Base-by-base conservation (phyloP, 1,140 invertebrate species). In the Drosophila ironensis region DNA sequence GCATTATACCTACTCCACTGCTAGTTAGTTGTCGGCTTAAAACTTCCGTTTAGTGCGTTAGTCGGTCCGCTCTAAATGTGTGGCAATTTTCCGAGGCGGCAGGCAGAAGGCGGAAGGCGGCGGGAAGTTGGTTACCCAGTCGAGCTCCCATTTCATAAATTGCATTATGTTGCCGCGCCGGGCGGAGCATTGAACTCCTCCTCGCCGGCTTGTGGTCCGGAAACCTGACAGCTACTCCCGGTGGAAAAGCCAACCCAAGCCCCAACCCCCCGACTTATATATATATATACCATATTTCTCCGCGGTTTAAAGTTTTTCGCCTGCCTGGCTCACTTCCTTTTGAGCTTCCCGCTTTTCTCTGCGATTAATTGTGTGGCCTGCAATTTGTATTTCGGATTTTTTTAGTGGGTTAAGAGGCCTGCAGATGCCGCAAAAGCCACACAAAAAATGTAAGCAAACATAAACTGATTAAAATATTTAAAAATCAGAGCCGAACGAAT, bases 121-220 rank as follows among this genome's bases (percentile, higher is more conserved):
- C 24, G 28, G 28, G 9, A 19, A 30, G 42, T 50, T 35, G 46
- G 28, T 27, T 35, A n/a, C 9, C 11, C 27, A 35, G 20, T 44
- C 20, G 51, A 56, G 68, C 25, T 57, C 54, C 52, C 74, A 60
- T 80, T 80, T 74, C 75, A 80, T 74, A 81, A 80, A 80, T 80
- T 80, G 75, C 75, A 80, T 80, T 78, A 74, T 51, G 48, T 46
- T 50, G 60, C 60, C 37, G 16, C 60, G 50, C 40, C 40, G 52
- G 33, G 14, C n/a, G 6, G 75, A 81, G 66, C 75, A 60, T 75
- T 81, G 76, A 80, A 81, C 75, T 81, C 41, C 41, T 50, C 46
- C 2, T 22, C 20, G 14, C 28, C n/a, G n/a, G 37, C 41, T 42
- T 71, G 63, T 51, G 53, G 73, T 68, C 52, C 73, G 73, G 75